Evolutionary conservation across 2,113 vertebrate species (phyloP).

Genomic region (Isurus oxyrinchus): DNA sequence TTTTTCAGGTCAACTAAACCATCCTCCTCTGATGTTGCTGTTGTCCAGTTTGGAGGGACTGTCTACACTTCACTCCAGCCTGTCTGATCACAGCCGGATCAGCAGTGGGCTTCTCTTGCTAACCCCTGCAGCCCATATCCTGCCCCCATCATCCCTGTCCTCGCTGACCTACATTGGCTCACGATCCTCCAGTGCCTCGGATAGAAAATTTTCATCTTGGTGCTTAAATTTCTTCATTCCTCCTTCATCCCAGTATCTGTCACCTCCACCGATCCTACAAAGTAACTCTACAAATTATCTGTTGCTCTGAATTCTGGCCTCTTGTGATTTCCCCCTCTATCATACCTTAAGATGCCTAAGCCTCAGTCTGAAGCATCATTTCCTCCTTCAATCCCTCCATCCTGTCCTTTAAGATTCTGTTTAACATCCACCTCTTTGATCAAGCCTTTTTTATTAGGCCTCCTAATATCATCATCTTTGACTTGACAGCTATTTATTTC

Average conservation of each 20-base stretch:
- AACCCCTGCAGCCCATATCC: neutral
- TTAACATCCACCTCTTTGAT: neutral
- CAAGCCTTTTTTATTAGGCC: neutral
- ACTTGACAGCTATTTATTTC: neutral
- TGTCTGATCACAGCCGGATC: neutral
- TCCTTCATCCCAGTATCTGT: neutral
- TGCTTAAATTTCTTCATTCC: neutral
- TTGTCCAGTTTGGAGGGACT: neutral
- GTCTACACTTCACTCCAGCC: neutral
- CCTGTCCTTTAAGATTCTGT: neutral
- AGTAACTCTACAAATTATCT: neutral
- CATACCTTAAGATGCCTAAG: neutral
- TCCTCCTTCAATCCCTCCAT: neutral
- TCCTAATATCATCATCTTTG: neutral
- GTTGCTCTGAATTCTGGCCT: neutral
- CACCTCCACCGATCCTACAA: neutral
- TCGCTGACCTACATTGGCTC: neutral
- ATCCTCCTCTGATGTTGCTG: neutral
- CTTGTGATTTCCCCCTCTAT: neutral
- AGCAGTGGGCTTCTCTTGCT: neutral
- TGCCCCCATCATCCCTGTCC: neutral
- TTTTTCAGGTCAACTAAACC: neutral
- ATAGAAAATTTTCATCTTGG: neutral
- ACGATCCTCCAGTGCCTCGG: neutral
- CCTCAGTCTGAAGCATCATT: neutral